Conservation (phyloP, 1,140 invertebrate genomes). For the Babylonia areolata region DNA sequence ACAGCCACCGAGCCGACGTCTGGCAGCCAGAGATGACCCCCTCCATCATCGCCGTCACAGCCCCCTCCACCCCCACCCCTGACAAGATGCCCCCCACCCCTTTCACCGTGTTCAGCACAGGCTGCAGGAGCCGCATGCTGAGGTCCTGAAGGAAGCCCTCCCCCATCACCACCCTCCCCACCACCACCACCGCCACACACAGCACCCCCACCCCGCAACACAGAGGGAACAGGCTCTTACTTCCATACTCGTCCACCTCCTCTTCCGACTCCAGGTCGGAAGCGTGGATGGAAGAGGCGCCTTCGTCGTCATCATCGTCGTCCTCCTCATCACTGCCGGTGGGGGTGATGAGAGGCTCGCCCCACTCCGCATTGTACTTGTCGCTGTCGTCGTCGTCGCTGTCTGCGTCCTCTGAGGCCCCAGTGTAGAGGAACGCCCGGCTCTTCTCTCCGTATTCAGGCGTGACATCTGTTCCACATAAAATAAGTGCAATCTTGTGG, state of each 20-base stretch:
- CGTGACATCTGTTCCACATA: conserved; percentile 26
- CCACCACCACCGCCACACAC: not conserved
- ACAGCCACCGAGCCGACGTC: not conserved
- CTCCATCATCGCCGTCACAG: no score
- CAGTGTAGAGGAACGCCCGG: conserved; percentile 75
- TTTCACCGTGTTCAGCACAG: not conserved
- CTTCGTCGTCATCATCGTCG: conserved; percentile 66
- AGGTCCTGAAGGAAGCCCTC: not conserved
- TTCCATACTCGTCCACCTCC: conserved; percentile 79
- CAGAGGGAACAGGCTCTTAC: conserved; percentile 39
- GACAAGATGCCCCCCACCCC: not conserved
- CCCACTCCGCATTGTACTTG: conserved; percentile 60
- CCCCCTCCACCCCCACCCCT: not conserved
- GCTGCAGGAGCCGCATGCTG: not conserved
- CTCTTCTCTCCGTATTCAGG: conserved; percentile 60
- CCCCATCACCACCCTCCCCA: not conserved
- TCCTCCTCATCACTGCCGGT: conserved; percentile 55
- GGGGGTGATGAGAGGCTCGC: conserved; percentile 48
- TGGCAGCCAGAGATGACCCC: not conserved
- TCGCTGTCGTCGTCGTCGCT: conserved; percentile 60
- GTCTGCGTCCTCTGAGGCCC: conserved; percentile 60
- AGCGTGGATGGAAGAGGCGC: conserved; percentile 43
- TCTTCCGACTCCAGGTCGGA: conserved; percentile 41
- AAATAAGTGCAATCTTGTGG: no score
- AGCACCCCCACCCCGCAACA: conserved; percentile 13